Evolutionary conservation across 2,113 vertebrate species (phyloP), one percentile per base, ranked within the genome.

Genomic region (Tachysurus vachellii): DNA sequence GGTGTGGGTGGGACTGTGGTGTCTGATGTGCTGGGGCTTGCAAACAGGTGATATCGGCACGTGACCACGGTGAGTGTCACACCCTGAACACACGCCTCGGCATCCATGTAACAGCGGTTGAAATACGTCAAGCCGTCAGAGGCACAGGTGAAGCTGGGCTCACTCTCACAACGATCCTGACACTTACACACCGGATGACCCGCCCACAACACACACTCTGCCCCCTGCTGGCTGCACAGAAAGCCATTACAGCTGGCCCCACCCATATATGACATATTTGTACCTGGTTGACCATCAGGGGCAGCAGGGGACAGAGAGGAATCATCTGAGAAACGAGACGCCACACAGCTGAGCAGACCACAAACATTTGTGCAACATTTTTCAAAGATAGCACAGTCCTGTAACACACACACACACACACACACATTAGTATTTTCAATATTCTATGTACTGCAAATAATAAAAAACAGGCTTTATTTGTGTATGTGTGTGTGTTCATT

Each of bases 281-380:
- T 92, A 0, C 89, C 92, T 0, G 90, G 93, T 0, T 71, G 91
- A 6, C 88, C 93, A 0, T 87, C 93, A 23, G 79, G 92, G 0
- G 91, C 91, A 0, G 93, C 93, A 0, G 88, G 59, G 28, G 94
- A 94, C 2, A 17, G 5, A 21, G 66, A 62, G 0, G 95, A 94
- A 9, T 95, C 93, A 0, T 97, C 95, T 0, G 97, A 96, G 57
- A 98, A 98, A 19, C 98, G 97, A 0, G 98, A 97, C 0, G 98
- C 97, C 89, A 99, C 98, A 0, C 98, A 99, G 93, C 98, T 99
- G 92, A 89, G 95, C 89, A 98, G 95, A 83, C 98, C 98, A 0
- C 98, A 99, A 88, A 99, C 98, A 3, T 99, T 99, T 90, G 96
- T 97, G 94, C 98, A 99, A 93, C 98, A 99, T 88, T 98, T 98